Evolutionary conservation across 2,113 vertebrate species (phyloP).

Genomic region (Malurus melanocephalus): DNA sequence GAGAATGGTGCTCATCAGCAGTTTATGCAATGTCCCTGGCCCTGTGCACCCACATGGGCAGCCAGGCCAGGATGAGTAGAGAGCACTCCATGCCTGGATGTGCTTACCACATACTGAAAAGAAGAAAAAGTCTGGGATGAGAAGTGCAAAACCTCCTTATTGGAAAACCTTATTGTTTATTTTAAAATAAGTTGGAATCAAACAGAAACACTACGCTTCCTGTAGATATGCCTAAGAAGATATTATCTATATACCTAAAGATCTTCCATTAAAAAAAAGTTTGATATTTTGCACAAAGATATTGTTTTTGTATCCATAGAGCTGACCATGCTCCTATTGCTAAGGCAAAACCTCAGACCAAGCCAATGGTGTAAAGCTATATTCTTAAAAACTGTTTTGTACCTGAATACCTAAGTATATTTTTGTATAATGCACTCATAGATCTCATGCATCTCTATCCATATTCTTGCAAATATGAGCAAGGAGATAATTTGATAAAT

Average conservation of each 20-base stretch:
- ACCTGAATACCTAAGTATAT: not conserved
- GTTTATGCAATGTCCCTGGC: not conserved
- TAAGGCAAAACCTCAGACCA: not conserved
- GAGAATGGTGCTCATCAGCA: not conserved
- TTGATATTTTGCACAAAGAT: not conserved
- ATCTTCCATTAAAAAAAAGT: no score
- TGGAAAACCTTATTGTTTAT: not conserved
- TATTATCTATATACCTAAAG: not conserved
- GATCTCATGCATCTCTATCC: not conserved
- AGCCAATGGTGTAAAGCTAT: not conserved
- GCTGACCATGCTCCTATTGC: not conserved
- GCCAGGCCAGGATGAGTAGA: not conserved
- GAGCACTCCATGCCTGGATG: fast-evolving
- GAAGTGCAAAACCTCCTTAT: not conserved
- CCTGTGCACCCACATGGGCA: fast-evolving
- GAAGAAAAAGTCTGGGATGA: not conserved
- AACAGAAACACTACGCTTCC: not conserved
- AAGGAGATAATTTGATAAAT: not conserved
- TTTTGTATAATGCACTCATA: not conserved
- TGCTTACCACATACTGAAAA: not conserved
- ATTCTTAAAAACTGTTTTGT: not conserved
- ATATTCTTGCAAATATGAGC: not conserved
- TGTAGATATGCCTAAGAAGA: not conserved
- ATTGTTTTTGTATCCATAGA: not conserved
- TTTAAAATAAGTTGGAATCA: not conserved